phyloP scores from a whole-genome alignment of 2,797 vertebrate species.

The Malurus splendens region DNA sequence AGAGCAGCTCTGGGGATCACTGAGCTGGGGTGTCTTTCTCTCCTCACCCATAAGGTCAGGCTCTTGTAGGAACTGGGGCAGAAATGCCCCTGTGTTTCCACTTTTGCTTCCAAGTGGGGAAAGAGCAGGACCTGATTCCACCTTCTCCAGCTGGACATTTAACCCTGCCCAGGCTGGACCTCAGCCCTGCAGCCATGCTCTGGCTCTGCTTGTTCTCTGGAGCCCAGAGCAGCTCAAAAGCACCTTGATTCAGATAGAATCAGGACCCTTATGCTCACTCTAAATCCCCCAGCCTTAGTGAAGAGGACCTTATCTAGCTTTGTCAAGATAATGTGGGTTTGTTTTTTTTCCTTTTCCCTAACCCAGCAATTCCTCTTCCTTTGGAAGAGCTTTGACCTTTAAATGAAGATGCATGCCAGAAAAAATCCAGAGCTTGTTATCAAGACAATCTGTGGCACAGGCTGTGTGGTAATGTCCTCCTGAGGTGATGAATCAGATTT shows the following conservation, averaged over 20 bases:
- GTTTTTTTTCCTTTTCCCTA: not conserved
- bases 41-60: fast-evolving
- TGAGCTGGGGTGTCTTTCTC: not conserved
- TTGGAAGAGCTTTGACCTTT: constrained; percentile 34
- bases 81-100: fast-evolving
- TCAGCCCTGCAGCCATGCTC: not conserved
- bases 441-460: constrained; percentile 19
- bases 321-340: not conserved
- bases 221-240: not conserved
- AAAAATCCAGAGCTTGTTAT: constrained; percentile 40
- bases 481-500: constrained; percentile 37
- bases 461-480: constrained; percentile 34
- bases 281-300: not conserved
- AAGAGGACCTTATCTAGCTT: not conserved
- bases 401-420: constrained; percentile 3
- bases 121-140: not conserved
- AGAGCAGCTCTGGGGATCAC: not conserved
- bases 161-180: not conserved
- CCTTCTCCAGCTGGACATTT: not conserved
- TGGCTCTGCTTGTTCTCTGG: not conserved
- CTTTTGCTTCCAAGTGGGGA: not conserved
- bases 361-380: not conserved
- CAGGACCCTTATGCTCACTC: not conserved
- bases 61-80: not conserved
- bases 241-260: not conserved